Base-by-base conservation (phyloP, 1,140 invertebrate genomes). In the Leptoteleia sp. region DNA sequence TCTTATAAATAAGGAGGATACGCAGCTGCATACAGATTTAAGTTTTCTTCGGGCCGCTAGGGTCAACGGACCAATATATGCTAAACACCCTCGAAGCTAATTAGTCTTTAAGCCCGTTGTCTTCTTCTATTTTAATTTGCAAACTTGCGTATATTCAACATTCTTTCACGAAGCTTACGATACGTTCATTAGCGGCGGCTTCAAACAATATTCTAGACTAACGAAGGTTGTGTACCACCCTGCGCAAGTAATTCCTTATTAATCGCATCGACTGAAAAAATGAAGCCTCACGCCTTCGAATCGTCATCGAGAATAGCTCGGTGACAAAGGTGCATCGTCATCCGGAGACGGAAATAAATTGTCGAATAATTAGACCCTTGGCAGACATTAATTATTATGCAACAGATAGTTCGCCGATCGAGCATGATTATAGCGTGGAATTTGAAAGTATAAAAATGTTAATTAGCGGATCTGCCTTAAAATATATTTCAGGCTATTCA, bases 51-150 rank as follows among this genome's bases (percentile, higher is more conserved):
- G 31, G n/a, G 15, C 52, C 22, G 31, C 22, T 47, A 37, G 38
- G 59, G 73, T 83, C 76, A 81, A 81, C 54, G 76, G 11, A 83
- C 80, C 22, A 52, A 57, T 67, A 80, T 80, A 85, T 85, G 82
- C 79, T 84, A 85, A 85, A 80, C 62, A 79, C 50, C 79, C 27
- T 25, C 31, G 33, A 37, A 55, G 70, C 81, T 84, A 85, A 87
- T 87, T 85, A 85, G 83, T 83, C 81, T 55, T 70, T 62, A 59
- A 64, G 48, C 43, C 47, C 40, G 57, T 42, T 70, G 48, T 48
- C 70, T 47, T 17, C 54, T 50, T 65, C 62, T 68, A 76, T 52
- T 64, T 64, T 68, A 76, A 76, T 76, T 68, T 70, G 64, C 64
- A 70, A 76, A 62, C 48, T 57, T 54, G 29, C 72, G 64, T 64